A percentile compares a stretch with the other conserved stretches of the same genome.
These are phyloP conservation scores for Acropternis orthonyx DNA, from an alignment of 2,797 vertebrate species.

Conservation along the genomic window DNA sequence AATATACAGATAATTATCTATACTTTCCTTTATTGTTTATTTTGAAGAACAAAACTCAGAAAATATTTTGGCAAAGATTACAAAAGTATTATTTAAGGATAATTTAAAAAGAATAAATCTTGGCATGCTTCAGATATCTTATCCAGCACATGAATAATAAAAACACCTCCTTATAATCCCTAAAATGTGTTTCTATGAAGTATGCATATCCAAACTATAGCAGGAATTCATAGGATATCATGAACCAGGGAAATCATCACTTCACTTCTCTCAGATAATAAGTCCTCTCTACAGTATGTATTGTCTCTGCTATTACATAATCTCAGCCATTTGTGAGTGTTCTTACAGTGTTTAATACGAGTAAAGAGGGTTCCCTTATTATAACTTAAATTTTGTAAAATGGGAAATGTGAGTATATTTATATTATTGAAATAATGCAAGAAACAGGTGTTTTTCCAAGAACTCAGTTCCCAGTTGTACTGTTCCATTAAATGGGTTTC, in stretches of 20 bases:
- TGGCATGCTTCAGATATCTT: neutral
- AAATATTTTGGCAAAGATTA: neutral
- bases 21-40: neutral
- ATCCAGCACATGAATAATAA: slow-evolving; percentile 6
- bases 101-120: neutral
- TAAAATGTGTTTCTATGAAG: neutral
- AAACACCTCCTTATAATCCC: neutral
- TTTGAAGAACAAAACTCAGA: neutral
- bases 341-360: slow-evolving; percentile 7
- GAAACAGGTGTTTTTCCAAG: slow-evolving; percentile 47
- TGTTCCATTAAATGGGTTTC: neutral
- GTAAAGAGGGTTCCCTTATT: slow-evolving; percentile 6
- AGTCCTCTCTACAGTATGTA: neutral
- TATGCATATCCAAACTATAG: neutral
- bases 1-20: neutral
- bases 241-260: slow-evolving; percentile 18
- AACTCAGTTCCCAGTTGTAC: slow-evolving; percentile 27
- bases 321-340: neutral
- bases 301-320: neutral
- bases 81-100: slow-evolving; percentile 17
- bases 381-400: slow-evolving; percentile 32
- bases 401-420: slow-evolving; percentile 29
- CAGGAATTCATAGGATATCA: slow-evolving; percentile 36
- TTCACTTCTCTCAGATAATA: slow-evolving; percentile 55
- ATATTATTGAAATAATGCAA: slow-evolving; percentile 38